These are phyloP conservation scores for Calonectris borealis DNA, from an alignment of 2,113 vertebrate genomes.

Conservation along the genomic window DNA sequence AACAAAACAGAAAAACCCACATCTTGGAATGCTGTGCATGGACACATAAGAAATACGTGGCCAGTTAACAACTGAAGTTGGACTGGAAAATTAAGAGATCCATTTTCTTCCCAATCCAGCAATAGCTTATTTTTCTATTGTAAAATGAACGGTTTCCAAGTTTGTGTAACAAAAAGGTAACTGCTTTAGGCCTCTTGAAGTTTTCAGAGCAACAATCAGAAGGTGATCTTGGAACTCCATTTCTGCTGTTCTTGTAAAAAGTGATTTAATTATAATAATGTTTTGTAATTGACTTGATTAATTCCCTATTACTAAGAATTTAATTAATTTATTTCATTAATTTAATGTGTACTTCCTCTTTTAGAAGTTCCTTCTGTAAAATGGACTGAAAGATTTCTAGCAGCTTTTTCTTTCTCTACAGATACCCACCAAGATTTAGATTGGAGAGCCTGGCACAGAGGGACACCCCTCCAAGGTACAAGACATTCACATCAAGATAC, in stretches of 20 bases:
- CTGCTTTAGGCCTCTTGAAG: not conserved
- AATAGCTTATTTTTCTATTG: not conserved
- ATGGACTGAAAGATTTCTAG: not conserved
- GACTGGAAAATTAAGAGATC: not conserved
- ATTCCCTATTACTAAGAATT: not conserved
- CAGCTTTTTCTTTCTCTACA: not conserved
- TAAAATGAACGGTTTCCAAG: not conserved
- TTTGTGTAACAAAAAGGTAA: not conserved
- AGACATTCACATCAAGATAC: not conserved
- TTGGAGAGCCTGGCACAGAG: not conserved
- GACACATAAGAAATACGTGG: not conserved
- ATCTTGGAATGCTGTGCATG: not conserved
- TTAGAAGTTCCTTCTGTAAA: not conserved
- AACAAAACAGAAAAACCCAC: rapidly evolving
- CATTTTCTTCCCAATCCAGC: not conserved
- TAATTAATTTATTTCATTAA: not conserved
- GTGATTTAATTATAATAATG: not conserved
- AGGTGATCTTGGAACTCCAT: not conserved
- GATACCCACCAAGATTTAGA: not conserved
- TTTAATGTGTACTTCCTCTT: not conserved
- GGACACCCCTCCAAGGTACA: not conserved
- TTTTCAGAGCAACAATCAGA: not conserved
- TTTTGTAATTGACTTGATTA: not conserved
- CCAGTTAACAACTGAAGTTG: not conserved
- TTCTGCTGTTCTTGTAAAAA: not conserved